phyloP scores from a whole-genome alignment of 2,888 invertebrate species.

The Poecilus cupreus region DNA sequence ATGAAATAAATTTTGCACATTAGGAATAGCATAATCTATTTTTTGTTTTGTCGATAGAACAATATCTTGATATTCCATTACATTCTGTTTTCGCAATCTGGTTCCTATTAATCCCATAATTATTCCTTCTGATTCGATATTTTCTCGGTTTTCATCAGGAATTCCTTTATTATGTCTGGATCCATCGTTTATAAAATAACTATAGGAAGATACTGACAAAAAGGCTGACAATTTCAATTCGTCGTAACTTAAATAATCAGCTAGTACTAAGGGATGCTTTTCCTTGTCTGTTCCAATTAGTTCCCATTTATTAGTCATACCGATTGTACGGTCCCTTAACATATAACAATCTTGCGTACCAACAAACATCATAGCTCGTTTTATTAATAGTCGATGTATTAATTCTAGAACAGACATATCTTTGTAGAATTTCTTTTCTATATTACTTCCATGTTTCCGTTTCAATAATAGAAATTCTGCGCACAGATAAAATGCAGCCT shows the following conservation, averaged over 20 bases:
- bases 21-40: constrained; percentile 74
- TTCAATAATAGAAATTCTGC: constrained; percentile 81
- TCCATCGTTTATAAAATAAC: constrained; percentile 78
- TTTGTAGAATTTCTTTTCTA: constrained; percentile 69
- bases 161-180: constrained; percentile 75
- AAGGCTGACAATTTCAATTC: constrained; percentile 79
- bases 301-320: constrained; percentile 75
- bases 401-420: constrained; percentile 76
- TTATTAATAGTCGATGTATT: constrained; percentile 76
- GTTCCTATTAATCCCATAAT: constrained; percentile 74
- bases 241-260: constrained; percentile 78
- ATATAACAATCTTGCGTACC: constrained; percentile 74
- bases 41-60: constrained; percentile 70
- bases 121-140: constrained; percentile 71
- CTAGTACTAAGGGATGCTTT: constrained; percentile 74
- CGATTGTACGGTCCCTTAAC: constrained; percentile 73
- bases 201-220: constrained; percentile 76
- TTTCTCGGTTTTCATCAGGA: constrained; percentile 70
- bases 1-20: constrained; percentile 61
- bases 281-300: constrained; percentile 76
- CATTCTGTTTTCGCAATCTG: constrained; percentile 71
- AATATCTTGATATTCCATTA: constrained; percentile 77
- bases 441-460: constrained; percentile 66
- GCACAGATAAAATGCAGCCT: constrained; percentile 78
- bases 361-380: constrained; percentile 76